Conservation (phyloP, 2,888 invertebrate genomes). For the Nomada hirtipes region DNA sequence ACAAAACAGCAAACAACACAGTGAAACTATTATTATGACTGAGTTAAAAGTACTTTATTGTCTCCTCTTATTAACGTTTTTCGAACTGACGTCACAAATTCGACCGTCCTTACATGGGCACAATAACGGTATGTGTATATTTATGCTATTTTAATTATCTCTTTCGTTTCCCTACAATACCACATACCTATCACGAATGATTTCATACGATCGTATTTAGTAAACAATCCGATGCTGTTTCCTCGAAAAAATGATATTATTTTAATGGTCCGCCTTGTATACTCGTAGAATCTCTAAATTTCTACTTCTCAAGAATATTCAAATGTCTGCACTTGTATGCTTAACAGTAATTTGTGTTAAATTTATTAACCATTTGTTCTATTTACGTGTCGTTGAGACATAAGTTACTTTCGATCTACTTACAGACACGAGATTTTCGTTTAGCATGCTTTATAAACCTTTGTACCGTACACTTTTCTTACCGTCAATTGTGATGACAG, state of each 20-base stretch:
- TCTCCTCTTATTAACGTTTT: constrained; percentile 88
- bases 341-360: neutral
- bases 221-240: neutral
- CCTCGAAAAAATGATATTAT: neutral
- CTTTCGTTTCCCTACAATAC: constrained; percentile 14
- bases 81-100: constrained; percentile 89
- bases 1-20: constrained; percentile 72
- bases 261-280: neutral
- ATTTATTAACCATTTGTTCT: neutral
- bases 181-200: constrained; percentile 15
- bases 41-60: constrained; percentile 88
- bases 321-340: neutral
- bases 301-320: neutral
- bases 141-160: constrained; percentile 48
- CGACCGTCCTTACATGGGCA: constrained; percentile 90
- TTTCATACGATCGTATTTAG: constrained; percentile 32
- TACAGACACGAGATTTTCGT: neutral
- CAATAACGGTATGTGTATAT: constrained; percentile 88
- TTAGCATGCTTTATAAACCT: neutral
- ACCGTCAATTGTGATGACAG: neutral
- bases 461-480: neutral
- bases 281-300: constrained; percentile 1
- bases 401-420: neutral
- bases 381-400: neutral
- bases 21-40: constrained; percentile 84